Base-by-base conservation (phyloP, 1,140 invertebrate genomes). In the Dinoponera quadriceps region DNA sequence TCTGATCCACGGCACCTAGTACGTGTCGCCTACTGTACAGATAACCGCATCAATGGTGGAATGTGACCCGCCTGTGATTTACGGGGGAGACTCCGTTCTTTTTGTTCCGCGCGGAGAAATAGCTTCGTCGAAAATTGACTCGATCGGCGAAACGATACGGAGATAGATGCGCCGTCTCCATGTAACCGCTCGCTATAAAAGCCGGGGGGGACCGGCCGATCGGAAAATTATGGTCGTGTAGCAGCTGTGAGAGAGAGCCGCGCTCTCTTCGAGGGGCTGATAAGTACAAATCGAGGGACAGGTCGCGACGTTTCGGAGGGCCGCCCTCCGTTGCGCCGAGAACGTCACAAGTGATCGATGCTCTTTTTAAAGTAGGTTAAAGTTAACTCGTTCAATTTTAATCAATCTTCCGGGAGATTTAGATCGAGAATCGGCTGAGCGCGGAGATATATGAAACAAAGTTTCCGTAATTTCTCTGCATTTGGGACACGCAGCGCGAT, bases 41-140 rank as follows among this genome's bases (percentile, higher is more conserved):
- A 88, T 85, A 87, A 87, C 83, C 87, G 73, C 80, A 85, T 85
- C 88, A 88, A 88, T 88, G 87, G 83, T 74, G 83, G 87, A 74
- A 85, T 87, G 74, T 78, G 73, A 63, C 69, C 54, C 59, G 57
- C 83, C 38, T 62, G 83, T 88, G 87, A 88, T 88, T 88, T 87
- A 83, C 83, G 69, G 59, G 69, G 59, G 68, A 74, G 84, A 86
- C 73, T 44, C 57, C 57, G 51, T 60, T 87, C 74, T 82, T 81
- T 80, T 78, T 66, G 54, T 55, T 48, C 22, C 60, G 57, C 77
- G 48, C 49, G 65, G 60, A 65, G 72, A 49, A 81, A 87, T 83
- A 84, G 71, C 84, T 74, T 75, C 68, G 66, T 60, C 62, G 72
- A 66, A 85, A 88, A 88, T 88, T 88, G 82, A 88, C 80, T 63